Conservation (phyloP, 2,888 invertebrate species). For the Synanthedon andrenaeformis region DNA sequence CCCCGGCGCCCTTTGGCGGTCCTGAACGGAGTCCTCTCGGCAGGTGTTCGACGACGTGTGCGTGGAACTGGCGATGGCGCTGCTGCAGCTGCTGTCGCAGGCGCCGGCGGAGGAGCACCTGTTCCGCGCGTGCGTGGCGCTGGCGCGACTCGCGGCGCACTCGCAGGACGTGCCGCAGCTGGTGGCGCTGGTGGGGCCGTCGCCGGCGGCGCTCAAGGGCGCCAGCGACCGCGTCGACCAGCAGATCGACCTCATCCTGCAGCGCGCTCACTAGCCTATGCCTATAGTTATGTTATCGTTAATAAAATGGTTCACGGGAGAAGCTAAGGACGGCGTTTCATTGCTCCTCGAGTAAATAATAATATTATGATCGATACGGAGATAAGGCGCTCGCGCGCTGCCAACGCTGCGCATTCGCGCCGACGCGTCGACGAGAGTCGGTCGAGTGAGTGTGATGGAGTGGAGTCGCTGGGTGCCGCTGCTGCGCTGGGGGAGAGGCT, state of each 20-base stretch:
- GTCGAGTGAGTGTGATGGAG: conserved; percentile 2
- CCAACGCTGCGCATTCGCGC: neutral
- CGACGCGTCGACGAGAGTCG: neutral
- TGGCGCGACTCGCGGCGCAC: conserved; percentile 80
- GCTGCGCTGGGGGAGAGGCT: conserved; percentile 76
- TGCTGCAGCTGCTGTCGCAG: conserved; percentile 87
- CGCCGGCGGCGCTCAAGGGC: conserved; percentile 80
- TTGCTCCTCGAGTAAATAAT: no score
- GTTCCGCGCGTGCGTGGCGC: conserved; percentile 82
- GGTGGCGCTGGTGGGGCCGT: conserved; percentile 91
- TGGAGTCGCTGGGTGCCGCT: conserved; percentile 54
- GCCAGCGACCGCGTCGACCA: neutral
- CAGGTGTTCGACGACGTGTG: conserved; percentile 96
- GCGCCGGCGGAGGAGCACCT: conserved; percentile 84
- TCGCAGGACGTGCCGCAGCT: conserved; percentile 90
- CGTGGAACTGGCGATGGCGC: conserved; percentile 90
- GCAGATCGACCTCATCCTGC: neutral
- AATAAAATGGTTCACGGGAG: no score
- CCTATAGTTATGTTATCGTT: no score
- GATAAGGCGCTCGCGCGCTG: neutral
- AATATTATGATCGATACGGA: no score
- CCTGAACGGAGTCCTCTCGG: neutral
- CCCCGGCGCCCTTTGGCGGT: neutral
- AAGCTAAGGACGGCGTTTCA: no score
- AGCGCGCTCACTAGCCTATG: no score